Conservation (phyloP, 2,113 vertebrate genomes). For the Coryphaenoides rupestris region DNA sequence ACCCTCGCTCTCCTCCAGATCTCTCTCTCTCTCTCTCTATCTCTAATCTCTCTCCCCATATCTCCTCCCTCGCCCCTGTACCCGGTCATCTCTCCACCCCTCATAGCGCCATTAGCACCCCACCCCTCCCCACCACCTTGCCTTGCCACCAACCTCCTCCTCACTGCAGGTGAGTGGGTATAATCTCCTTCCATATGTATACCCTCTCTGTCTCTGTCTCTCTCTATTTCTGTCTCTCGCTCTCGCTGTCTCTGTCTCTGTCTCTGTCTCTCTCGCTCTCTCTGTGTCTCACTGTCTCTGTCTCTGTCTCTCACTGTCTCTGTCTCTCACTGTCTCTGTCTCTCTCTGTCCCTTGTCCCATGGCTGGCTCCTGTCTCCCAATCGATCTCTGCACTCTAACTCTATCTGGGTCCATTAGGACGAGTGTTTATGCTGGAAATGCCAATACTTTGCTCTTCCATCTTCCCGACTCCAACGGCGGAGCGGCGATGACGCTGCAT, state of each 20-base stretch:
- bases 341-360: neutral
- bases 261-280: constrained; percentile 41
- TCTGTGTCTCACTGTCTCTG: constrained; percentile 42
- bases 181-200: constrained; percentile 56
- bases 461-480: constrained; percentile 13
- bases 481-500: too few species aligned
- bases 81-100: constrained; percentile 29
- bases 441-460: constrained; percentile 39
- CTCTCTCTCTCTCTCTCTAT: constrained; percentile 25
- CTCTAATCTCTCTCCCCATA: constrained; percentile 16
- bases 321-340: neutral
- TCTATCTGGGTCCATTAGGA: constrained; percentile 52
- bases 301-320: constrained; percentile 19
- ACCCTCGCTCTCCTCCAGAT: constrained; percentile 21
- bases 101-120: constrained; percentile 12
- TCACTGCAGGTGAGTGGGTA: constrained; percentile 57
- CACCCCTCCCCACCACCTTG: constrained; percentile 21
- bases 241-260: neutral
- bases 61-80: constrained; percentile 15
- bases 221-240: neutral
- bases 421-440: constrained; percentile 59
- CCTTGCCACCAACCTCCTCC: neutral
- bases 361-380: constrained; percentile 33
- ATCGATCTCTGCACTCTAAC: constrained; percentile 42
- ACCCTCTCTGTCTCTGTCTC: constrained; percentile 19